Percentiles rank a stretch among this genome's conserved stretches.
These are phyloP conservation scores for Cataglyphis cursor DNA, from an alignment of 2,888 invertebrate genomes.

Conservation along the genomic window DNA sequence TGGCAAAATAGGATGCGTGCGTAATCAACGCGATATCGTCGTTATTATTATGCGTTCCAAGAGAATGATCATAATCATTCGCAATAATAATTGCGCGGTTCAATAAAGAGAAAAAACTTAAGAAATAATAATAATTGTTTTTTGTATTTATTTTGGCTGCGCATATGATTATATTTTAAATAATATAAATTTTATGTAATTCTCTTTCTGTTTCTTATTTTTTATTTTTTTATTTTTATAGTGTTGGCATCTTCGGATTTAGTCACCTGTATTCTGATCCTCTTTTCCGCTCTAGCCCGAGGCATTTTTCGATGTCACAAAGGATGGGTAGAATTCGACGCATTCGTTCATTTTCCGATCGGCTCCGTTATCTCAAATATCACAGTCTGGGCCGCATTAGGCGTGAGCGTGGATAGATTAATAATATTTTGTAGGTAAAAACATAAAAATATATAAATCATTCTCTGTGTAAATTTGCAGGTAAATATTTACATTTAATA, in stretches of 20 bases:
- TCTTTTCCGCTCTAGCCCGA: constrained; percentile 79
- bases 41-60: constrained; percentile 2
- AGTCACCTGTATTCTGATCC: constrained; percentile 79
- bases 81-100: not conserved
- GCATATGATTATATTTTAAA: not conserved
- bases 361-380: constrained; percentile 81
- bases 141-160: not conserved
- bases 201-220: not conserved
- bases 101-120: not conserved
- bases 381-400: constrained; percentile 81
- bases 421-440: constrained; percentile 69
- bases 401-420: constrained; percentile 79
- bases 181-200: not conserved
- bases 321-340: constrained; percentile 82
- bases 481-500: not conserved
- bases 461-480: not conserved
- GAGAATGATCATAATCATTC: not conserved
- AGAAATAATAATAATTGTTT: not conserved
- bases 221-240: constrained; percentile 55
- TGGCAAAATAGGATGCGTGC: not conserved
- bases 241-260: constrained; percentile 84
- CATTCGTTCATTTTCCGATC: constrained; percentile 82
- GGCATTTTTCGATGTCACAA: constrained; percentile 77
- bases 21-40: constrained; percentile 4
- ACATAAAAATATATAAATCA: not conserved